A percentile compares a stretch with the other conserved stretches of the same genome.
Conservation (phyloP, 2,888 invertebrate species). For the Sericinus montela region DNA sequence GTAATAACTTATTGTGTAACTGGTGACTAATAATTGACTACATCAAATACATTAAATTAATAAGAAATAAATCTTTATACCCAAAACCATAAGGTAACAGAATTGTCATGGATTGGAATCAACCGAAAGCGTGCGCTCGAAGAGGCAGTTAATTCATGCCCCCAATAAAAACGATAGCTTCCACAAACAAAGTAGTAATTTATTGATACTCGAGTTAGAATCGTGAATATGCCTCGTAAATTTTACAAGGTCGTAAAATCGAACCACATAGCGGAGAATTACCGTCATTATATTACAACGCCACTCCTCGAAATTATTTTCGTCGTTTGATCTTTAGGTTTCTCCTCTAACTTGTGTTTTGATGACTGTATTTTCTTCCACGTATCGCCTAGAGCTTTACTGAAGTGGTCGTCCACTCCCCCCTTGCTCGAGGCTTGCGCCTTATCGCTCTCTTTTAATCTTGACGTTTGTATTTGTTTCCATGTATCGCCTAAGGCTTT, state of each 20-base stretch:
- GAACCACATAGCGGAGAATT: constrained; percentile 35
- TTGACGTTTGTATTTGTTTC: constrained; percentile 84
- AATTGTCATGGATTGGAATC: constrained; percentile 59
- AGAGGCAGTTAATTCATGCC: constrained; percentile 10
- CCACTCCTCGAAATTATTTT: constrained; percentile 74
- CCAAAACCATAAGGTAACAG: constrained; percentile 62
- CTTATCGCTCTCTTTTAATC: constrained; percentile 68
- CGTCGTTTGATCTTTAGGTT: constrained; percentile 58
- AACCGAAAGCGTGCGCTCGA: constrained; percentile 10
- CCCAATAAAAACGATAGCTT: constrained; percentile 25
- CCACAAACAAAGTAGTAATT: constrained; percentile 63
- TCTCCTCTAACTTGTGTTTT: constrained; percentile 55
- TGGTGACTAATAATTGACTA: constrained; percentile 77
- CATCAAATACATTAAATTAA: constrained; percentile 32
- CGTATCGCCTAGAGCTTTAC: constrained; percentile 92
- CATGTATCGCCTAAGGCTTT: constrained; percentile 93
- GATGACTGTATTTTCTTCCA: constrained; percentile 87
- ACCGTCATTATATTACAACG: constrained; percentile 63
- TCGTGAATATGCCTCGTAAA: constrained; percentile 62
- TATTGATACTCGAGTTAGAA: constrained; percentile 59
- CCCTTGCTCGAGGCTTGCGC: constrained; percentile 39
- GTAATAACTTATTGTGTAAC: constrained; percentile 76
- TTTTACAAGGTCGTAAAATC: constrained; percentile 54
- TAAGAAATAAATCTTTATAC: constrained; percentile 5
- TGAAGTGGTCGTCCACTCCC: constrained; percentile 90